phyloP scores from a whole-genome alignment of 1,140 invertebrate species.

The Harpegnathos saltator region DNA sequence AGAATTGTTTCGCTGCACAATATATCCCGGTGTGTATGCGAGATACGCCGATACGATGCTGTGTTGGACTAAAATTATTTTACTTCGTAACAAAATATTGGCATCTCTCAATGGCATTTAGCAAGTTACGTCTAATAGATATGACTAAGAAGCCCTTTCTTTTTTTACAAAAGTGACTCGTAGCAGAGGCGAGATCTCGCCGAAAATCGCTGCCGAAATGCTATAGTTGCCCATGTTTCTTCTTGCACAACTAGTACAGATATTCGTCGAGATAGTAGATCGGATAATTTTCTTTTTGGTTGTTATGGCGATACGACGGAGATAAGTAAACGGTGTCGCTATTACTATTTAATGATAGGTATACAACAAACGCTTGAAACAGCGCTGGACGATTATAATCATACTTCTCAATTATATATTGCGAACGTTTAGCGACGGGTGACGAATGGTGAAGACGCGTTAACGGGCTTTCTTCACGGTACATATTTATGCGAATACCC shows the following conservation, averaged over 20 bases:
- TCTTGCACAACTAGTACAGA: background rate
- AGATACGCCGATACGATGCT: background rate
- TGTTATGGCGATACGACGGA: background rate
- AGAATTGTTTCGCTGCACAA: slow-evolving; percentile 68
- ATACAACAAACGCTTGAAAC: background rate
- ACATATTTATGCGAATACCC: no score
- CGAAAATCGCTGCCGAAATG: slow-evolving; percentile 9
- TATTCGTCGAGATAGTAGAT: no score
- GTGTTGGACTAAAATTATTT: slow-evolving; percentile 28
- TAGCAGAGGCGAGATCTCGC: background rate
- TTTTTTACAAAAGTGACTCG: slow-evolving; percentile 7
- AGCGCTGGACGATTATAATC: background rate
- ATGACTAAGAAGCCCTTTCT: background rate
- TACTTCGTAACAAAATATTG: background rate
- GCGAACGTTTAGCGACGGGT: background rate
- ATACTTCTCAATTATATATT: background rate
- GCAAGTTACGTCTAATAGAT: background rate
- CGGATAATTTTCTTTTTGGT: background rate
- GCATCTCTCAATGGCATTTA: slow-evolving; percentile 17
- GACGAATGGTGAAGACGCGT: no score
- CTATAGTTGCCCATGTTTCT: background rate
- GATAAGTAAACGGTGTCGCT: background rate
- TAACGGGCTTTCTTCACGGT: no score
- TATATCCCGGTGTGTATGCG: background rate
- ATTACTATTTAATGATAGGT: background rate